phyloP scores from a whole-genome alignment of 1,140 invertebrate species.

The Dendroctonus valens region DNA sequence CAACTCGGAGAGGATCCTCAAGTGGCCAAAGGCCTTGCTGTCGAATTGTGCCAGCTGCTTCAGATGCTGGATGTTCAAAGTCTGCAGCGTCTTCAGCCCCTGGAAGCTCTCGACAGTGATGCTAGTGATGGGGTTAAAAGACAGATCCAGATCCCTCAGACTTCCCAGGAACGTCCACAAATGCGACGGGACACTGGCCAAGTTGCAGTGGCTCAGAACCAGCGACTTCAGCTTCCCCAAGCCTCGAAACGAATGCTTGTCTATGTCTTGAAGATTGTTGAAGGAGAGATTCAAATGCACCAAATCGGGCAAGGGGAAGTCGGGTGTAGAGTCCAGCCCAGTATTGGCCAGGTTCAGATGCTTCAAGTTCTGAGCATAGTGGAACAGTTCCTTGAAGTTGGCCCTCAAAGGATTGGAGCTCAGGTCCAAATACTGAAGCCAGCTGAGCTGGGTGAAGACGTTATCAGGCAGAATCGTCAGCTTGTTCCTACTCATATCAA shows the following conservation, averaged over 20 bases:
- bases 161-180: slow-evolving; percentile 51
- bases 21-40: slow-evolving; percentile 61
- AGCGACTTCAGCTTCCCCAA: slow-evolving; percentile 63
- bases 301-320: slow-evolving; percentile 69
- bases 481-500: slow-evolving; percentile 78
- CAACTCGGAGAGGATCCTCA: slow-evolving; percentile 61
- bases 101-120: slow-evolving; percentile 54
- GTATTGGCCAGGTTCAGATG: slow-evolving; percentile 72
- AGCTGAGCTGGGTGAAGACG: slow-evolving; percentile 78
- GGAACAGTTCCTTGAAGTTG: slow-evolving; percentile 87
- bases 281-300: slow-evolving; percentile 73
- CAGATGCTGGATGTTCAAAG: slow-evolving; percentile 57
- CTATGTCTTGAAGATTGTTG: slow-evolving; percentile 66
- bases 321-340: slow-evolving; percentile 70
- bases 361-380: slow-evolving; percentile 78
- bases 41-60: slow-evolving; percentile 64
- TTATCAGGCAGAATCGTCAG: slow-evolving; percentile 84
- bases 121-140: slow-evolving; percentile 49
- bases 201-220: slow-evolving; percentile 65
- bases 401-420: slow-evolving; percentile 78
- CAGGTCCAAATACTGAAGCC: slow-evolving; percentile 74
- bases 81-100: slow-evolving; percentile 56
- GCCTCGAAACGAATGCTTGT: slow-evolving; percentile 62
- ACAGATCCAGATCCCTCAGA: slow-evolving; percentile 48
- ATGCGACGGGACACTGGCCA: slow-evolving; percentile 63